These are phyloP conservation scores for Rhegmatorhina hoffmannsi DNA, from an alignment of 2,113 vertebrate genomes.

Conservation along the genomic window DNA sequence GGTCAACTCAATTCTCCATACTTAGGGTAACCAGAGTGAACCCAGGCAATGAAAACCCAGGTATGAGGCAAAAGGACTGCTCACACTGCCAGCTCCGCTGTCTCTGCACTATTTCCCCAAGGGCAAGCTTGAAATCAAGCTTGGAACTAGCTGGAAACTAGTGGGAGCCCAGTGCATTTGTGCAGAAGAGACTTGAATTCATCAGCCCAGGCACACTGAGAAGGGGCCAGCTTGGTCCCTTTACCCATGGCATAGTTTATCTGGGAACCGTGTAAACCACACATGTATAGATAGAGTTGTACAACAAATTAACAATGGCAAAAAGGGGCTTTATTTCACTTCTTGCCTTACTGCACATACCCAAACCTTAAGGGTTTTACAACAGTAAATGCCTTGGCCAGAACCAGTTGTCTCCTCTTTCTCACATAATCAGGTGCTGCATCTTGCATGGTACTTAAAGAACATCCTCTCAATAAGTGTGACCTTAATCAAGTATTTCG, in stretches of 20 bases:
- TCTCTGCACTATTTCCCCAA: neutral
- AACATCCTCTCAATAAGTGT: neutral
- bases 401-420: neutral
- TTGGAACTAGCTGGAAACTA: neutral
- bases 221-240: neutral
- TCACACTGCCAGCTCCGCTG: neutral
- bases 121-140: neutral
- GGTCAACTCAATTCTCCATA: neutral
- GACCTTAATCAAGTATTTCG: neutral
- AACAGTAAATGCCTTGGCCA: neutral
- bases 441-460: neutral
- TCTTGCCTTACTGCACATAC: neutral
- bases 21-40: neutral
- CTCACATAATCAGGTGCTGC: neutral
- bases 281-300: neutral
- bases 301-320: neutral
- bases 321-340: neutral
- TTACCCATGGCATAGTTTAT: neutral
- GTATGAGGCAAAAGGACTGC: neutral
- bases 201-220: neutral
- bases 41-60: neutral
- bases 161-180: neutral
- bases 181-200: neutral
- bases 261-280: neutral
- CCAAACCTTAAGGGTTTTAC: neutral